These are phyloP conservation scores for Varanus komodoensis DNA, from an alignment of 2,113 vertebrate genomes.

Conservation along the genomic window DNA sequence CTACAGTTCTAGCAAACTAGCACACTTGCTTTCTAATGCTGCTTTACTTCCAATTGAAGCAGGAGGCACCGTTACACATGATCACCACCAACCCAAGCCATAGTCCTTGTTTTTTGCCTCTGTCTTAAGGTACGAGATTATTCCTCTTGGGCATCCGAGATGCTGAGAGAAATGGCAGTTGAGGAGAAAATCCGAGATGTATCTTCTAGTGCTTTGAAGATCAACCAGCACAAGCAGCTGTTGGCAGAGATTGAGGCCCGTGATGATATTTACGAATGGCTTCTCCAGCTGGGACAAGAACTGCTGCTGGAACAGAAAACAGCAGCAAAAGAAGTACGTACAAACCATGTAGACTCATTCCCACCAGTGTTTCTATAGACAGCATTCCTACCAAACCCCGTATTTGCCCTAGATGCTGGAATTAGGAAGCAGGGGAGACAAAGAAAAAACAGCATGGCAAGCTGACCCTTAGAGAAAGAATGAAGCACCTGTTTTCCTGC, in stretches of 20 bases:
- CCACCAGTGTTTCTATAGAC: not conserved
- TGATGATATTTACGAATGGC: conserved; percentile 76
- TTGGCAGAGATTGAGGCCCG: conserved; percentile 82
- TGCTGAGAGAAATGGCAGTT: conserved; percentile 78
- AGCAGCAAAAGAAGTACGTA: conserved; percentile 76
- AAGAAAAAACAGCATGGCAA: not conserved
- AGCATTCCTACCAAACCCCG: not conserved
- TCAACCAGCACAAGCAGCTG: conserved; percentile 84
- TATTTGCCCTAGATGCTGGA: not conserved
- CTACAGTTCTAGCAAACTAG: not conserved
- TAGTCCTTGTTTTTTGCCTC: conserved; percentile 23
- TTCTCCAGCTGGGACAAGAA: conserved; percentile 77
- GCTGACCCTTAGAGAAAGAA: not conserved
- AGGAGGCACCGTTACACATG: not conserved
- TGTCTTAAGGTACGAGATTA: conserved; percentile 80
- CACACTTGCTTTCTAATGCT: conserved; percentile 11
- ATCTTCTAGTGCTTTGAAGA: conserved; percentile 75
- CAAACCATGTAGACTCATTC: not conserved
- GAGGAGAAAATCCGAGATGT: conserved; percentile 82
- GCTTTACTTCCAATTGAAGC: not conserved
- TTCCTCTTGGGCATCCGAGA: conserved; percentile 81
- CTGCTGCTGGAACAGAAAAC: conserved; percentile 70
- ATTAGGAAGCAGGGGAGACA: not conserved
- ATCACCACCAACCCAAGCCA: not conserved
- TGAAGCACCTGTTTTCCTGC: not conserved